Evolutionary conservation across 1,140 invertebrate species (phyloP).

Genomic region (Chymomyza costata): DNA sequence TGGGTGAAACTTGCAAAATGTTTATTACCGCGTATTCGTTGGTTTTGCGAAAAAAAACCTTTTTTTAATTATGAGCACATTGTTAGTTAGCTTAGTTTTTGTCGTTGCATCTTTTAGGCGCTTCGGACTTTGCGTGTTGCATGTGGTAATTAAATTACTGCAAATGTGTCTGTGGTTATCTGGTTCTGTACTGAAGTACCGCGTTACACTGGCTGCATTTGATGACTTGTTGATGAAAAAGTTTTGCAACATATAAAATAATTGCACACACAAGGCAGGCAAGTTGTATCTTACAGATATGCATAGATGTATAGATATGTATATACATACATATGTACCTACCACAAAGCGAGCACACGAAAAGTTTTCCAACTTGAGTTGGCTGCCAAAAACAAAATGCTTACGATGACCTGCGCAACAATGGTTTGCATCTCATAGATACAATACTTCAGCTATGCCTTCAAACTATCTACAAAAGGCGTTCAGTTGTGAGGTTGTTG

Average conservation of each 20-base stretch:
- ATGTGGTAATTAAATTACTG: slow-evolving; percentile 62
- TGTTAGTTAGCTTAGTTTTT: slow-evolving; percentile 1
- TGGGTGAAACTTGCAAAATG: too few relatives aligned
- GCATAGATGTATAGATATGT: slow-evolving; percentile 1
- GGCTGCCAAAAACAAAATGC: too few relatives aligned
- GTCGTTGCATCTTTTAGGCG: background rate
- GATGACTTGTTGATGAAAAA: slow-evolving; percentile 64
- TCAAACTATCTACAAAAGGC: background rate
- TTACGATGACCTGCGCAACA: slow-evolving; percentile 61
- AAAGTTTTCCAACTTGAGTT: slow-evolving; percentile 36
- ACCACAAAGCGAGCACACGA: slow-evolving; percentile 30
- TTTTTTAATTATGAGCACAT: too few relatives aligned
- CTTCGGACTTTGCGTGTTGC: slow-evolving; percentile 36
- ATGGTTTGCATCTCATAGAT: slow-evolving; percentile 65
- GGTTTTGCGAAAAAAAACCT: too few relatives aligned
- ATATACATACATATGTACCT: slow-evolving; percentile 17
- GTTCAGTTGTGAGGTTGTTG: slow-evolving; percentile 14
- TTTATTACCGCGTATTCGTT: too few relatives aligned
- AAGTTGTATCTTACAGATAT: slow-evolving; percentile 3
- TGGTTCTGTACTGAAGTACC: slow-evolving; percentile 9
- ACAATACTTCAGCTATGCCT: too few relatives aligned
- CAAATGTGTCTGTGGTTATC: too few relatives aligned
- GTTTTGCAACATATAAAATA: slow-evolving; percentile 46
- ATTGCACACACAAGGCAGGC: slow-evolving; percentile 35
- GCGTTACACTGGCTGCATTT: slow-evolving; percentile 38